Evolutionary conservation across 2,888 invertebrate species (phyloP), one percentile per base, ranked within the genome.

Genomic region (Pomacea canaliculata): DNA sequence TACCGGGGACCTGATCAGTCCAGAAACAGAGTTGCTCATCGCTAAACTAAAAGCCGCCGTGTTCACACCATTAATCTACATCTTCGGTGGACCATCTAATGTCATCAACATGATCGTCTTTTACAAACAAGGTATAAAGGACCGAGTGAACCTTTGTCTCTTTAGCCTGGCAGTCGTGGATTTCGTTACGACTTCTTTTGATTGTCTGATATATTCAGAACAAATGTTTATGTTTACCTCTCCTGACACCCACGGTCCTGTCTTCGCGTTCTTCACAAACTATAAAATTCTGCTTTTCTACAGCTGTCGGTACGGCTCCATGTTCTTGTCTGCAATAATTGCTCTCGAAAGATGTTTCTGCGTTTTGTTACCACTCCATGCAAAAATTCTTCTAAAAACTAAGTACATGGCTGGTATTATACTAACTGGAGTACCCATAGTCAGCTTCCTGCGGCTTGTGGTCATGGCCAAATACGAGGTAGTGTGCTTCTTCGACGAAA

Each of bases 71-170:
- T 56, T 56, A 8, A 56, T 56, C 51, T 56, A 56, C 51, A 16
- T 16, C 2, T 56, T 56, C 3, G 51, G 51, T 2, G 51, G 51
- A 56, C 51, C 51, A 0, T 13, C 51, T 16, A 56, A 56, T 56
- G 12, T 56, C 51, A 13, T 56, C 51, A 56, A 56, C 51, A 56
- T 56, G 12, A 13, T 13, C 51, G 51, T 56, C 51, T 56, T 56
- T 56, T 56, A 7, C 16, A 56, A 16, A 3, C 72, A 72, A 66
- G 72, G 72, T 12, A 51, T 72, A 19, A 46, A 27, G 56, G 72
- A 72, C 66, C 49, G 65, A 37, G 66, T 72, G 27, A 72, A 72
- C 72, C 62, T 72, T 27, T 72, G 72, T 56, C 72, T 72, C 10
- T 72, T 72, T 65, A 72, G 65, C 56, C 72, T 72, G 72, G 72